Evolutionary conservation across 2,797 vertebrate species (phyloP).

Genomic region (Propithecus perrieri): DNA sequence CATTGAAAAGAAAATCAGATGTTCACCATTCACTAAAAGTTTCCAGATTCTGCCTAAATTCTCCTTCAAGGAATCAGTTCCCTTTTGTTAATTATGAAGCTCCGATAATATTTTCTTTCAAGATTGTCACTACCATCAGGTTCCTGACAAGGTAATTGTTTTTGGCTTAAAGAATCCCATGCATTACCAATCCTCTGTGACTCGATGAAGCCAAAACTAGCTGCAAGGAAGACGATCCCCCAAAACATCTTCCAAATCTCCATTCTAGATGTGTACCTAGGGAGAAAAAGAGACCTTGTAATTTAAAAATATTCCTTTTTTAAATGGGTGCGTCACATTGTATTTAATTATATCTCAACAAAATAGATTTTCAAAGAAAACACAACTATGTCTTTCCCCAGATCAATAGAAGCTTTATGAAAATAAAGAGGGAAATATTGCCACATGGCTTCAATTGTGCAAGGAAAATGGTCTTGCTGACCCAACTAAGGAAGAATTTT

Average conservation of each 20-base stretch:
- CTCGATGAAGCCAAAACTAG: slow-evolving; percentile 55
- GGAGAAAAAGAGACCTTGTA: slow-evolving; percentile 34
- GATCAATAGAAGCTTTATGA: background rate
- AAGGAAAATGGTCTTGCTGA: background rate
- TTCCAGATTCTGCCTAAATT: background rate
- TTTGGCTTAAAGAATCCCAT: background rate
- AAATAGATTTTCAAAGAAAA: background rate
- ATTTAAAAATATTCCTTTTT: slow-evolving; percentile 17
- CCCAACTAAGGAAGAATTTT: background rate
- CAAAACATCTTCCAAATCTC: slow-evolving; percentile 67
- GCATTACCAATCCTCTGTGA: slow-evolving; percentile 83
- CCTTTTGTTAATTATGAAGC: background rate
- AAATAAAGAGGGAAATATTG: background rate
- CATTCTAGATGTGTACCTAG: slow-evolving; percentile 79
- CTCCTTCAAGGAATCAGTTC: background rate
- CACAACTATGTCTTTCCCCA: background rate
- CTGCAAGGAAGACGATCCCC: slow-evolving; percentile 61
- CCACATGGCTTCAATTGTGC: background rate
- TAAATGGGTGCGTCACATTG: background rate
- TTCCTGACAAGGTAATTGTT: background rate
- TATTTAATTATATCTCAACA: slow-evolving; percentile 1
- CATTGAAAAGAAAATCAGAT: background rate
- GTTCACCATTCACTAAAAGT: background rate
- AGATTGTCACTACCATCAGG: background rate
- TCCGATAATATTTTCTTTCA: background rate